Conservation (phyloP, 2,113 vertebrate species). For the Chloropsis hardwickii region DNA sequence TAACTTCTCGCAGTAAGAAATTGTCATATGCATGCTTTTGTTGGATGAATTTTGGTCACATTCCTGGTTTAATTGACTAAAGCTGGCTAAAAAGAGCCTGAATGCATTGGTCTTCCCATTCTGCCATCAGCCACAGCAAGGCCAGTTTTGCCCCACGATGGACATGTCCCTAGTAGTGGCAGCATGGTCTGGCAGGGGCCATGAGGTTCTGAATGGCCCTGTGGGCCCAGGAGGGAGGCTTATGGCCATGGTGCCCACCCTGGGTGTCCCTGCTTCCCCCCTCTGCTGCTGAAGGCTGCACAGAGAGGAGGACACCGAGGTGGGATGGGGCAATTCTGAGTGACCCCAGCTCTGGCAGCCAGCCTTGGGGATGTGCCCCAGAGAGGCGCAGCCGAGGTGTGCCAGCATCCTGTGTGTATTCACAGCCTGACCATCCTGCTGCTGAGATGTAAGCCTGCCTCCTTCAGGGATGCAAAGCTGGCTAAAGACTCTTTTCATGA, state of each 20-base stretch:
- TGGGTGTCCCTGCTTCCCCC: accelerated
- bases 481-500: neutral
- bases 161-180: neutral
- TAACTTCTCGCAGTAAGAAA: neutral
- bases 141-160: neutral
- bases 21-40: neutral
- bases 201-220: neutral
- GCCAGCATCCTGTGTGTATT: neutral
- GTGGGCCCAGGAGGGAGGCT: neutral
- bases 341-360: neutral
- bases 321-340: neutral
- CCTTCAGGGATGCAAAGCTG: neutral
- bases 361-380: neutral
- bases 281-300: neutral
- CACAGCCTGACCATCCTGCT: too few relatives aligned
- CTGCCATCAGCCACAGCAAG: neutral
- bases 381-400: neutral
- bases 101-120: neutral
- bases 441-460: neutral
- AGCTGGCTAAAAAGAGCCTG: neutral
- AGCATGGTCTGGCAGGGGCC: neutral
- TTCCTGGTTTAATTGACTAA: neutral
- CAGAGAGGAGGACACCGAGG: accelerated
- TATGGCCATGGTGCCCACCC: neutral
- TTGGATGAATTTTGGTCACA: neutral